Base-by-base conservation (phyloP, 2,797 vertebrate genomes). In the Periparus ater region DNA sequence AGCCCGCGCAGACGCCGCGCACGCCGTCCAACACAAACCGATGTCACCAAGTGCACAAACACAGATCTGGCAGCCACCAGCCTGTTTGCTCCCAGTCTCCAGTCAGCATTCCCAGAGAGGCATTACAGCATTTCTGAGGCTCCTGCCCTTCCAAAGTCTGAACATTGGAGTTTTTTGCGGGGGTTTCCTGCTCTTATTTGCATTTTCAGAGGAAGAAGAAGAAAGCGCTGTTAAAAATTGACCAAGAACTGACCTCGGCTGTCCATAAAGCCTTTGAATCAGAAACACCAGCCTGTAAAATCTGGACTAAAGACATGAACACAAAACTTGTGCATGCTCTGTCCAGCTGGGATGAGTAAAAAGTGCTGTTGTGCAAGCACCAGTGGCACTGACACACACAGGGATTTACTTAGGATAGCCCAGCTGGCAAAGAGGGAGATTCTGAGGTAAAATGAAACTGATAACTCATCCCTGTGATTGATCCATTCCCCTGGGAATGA, bases 1-100 rank as follows among this genome's bases (percentile, higher is more conserved):
- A 44, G 2, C 13, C 42, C 1, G 11, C 77, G 12, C 91, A 73
- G 62, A 16, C 7, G 10, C 70, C 34, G 4, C 67, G 1, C 50
- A 0, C 17, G 13, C 58, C 82, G 8, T 93, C 95, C 95, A 96
- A 93, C 94, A 95, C 82, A 94, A 95, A 96, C 94, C 23, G 67
- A 29, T 70, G 91, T 29, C 66, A 45, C 85, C 70, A 13, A 73
- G 79, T 95, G 92, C 26, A 93, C 85, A 93, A 95, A 95, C 27
- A 93, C n/a, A 76, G 85, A 93, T 80, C 85, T 95, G 85, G 90
- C 94, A 96, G 77, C 7, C 36, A 27, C 3, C 11, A n/a, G 34
- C 58, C 71, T 85, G 83, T 84, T 85, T 95, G 90, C 88, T 81
- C 51, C 0, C 17, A 32, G 73, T 29, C 89, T 81, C 85, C 93